These are phyloP conservation scores for Halictus ligatus DNA, from an alignment of 2,888 invertebrate genomes.

Conservation along the genomic window DNA sequence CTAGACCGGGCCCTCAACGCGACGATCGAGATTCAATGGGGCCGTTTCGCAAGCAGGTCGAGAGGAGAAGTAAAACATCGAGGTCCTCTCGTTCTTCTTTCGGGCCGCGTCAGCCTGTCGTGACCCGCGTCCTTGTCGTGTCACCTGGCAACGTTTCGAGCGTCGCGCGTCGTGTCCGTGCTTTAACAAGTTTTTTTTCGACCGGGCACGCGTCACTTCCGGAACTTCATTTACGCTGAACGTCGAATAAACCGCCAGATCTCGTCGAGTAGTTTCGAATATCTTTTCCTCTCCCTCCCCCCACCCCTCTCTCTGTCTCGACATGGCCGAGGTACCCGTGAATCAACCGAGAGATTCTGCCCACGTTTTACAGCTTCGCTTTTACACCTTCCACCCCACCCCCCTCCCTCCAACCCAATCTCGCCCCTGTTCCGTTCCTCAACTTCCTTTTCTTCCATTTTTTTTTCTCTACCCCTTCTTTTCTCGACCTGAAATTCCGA, in stretches of 20 bases:
- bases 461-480: constrained; percentile 13
- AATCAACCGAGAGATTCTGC: constrained; percentile 51
- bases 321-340: constrained; percentile 10
- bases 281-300: constrained; percentile 30
- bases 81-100: background rate
- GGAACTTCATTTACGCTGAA: constrained; percentile 27
- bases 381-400: constrained; percentile 55
- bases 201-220: constrained; percentile 3
- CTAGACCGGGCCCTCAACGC: background rate
- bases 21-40: constrained; percentile 16
- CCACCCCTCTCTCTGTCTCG: no score
- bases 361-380: constrained; percentile 66
- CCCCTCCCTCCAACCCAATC: no score
- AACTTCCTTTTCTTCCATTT: background rate
- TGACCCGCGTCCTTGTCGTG: constrained; percentile 29
- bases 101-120: background rate
- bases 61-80: constrained; percentile 18
- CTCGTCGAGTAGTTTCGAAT: constrained; percentile 54
- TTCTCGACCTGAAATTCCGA: constrained; percentile 54
- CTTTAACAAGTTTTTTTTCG: constrained; percentile 48
- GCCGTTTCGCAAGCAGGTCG: background rate
- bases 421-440: background rate
- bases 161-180: background rate
- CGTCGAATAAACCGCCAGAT: constrained; percentile 48
- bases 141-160: constrained; percentile 21